Conservation (phyloP, 2,888 invertebrate species). For the Latrodectus hesperus region DNA sequence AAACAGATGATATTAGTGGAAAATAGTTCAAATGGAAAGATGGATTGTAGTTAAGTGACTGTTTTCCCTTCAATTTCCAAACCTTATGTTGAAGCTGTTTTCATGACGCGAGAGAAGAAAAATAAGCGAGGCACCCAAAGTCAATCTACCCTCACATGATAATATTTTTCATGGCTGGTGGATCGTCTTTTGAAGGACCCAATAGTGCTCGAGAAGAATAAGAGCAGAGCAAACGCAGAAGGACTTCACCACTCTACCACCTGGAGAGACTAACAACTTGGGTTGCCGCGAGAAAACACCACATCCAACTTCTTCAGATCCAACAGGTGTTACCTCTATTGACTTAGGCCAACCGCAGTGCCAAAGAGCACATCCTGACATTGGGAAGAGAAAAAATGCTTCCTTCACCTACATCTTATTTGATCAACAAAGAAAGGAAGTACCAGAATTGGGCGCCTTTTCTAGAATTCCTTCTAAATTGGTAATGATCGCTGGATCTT, state of each 20-base stretch:
- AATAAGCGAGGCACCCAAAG: conserved; percentile 46
- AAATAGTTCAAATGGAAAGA: too few species aligned
- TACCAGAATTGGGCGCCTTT: conserved; percentile 38
- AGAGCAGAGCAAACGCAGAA: conserved; percentile 59
- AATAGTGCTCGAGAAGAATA: conserved; percentile 41
- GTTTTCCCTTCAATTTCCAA: background rate
- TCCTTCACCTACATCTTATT: conserved; percentile 60
- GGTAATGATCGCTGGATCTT: conserved; percentile 33
- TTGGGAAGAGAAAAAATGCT: conserved; percentile 22
- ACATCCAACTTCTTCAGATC: conserved; percentile 59
- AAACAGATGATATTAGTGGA: too few species aligned
- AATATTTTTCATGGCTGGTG: conserved; percentile 46
- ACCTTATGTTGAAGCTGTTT: conserved; percentile 15
- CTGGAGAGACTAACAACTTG: conserved; percentile 60
- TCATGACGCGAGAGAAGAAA: too few species aligned
- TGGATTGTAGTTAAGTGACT: too few species aligned
- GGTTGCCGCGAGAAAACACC: conserved; percentile 59
- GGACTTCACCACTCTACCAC: conserved; percentile 62
- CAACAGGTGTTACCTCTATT: conserved; percentile 64
- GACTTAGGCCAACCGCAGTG: conserved; percentile 64
- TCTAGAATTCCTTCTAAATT: conserved; percentile 22
- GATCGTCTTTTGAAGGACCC: conserved; percentile 50
- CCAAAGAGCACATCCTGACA: conserved; percentile 59
- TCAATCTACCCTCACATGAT: conserved; percentile 47
- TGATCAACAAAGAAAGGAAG: conserved; percentile 59